Evolutionary conservation across 2,797 vertebrate species (phyloP), one percentile per base, ranked within the genome.

Genomic region (Chelidonichthys spinosus): DNA sequence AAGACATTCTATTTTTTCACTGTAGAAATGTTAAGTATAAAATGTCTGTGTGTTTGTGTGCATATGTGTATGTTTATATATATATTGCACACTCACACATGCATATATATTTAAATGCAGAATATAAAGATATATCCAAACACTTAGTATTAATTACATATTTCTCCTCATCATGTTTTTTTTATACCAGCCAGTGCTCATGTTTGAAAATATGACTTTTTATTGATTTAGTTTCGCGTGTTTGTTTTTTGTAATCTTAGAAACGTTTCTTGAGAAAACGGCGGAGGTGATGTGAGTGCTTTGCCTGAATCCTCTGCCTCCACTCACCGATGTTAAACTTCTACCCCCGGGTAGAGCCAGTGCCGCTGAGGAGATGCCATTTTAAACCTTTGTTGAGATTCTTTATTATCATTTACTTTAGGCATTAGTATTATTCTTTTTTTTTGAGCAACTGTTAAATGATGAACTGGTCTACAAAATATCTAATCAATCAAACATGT

Each of bases 1-100:
- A 96, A 97, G 95, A 97, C 96, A 95, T 97, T 97, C 95, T 97
- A 96, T 97, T 97, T 97, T 98, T 98, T 97, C 97, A 97, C 96
- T 92, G 94, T 96, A 95, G 96, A 96, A 95, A 94, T 91, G 92
- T 94, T 95, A 89, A 68, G 92, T 94, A 95, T 93, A 95, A 93
- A 89, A 84, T 92, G 91, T 87, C 71, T 90, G 91, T 93, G 91
- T 92, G 85, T 78, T 69, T 11, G 78, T 90, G 87, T 88, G 83
- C 72, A 69, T 85, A 71, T 84, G 76, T 89, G 43, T 72, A 72
- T 76, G 44, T 69, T 42, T 69, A 46, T 83, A 75, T 74, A 82
- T 74, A 82, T 85, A 82, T 53, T 74, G 80, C 85, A 87, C 90
- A 86, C 84, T 84, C 90, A 92, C 88, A 90, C 91, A 89, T 81